These are phyloP conservation scores for Drosophila limbata DNA, from an alignment of 2,888 invertebrate genomes.

Conservation along the genomic window DNA sequence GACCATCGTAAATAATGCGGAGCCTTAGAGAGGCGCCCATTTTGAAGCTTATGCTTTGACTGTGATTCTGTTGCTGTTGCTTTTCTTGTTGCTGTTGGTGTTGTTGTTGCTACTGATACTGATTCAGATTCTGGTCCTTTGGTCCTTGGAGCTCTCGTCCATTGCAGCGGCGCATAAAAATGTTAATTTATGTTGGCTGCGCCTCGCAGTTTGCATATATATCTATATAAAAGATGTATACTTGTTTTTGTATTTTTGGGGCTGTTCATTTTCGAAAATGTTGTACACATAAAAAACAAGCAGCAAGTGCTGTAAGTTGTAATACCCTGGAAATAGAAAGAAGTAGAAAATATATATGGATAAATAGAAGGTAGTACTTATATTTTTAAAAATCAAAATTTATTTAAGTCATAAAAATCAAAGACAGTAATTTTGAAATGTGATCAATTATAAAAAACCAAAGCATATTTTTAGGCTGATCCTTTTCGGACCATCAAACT, in stretches of 20 bases:
- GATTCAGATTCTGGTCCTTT: constrained; percentile 7
- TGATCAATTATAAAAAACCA: not conserved
- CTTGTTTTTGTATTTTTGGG: constrained; percentile 34
- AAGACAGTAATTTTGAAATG: too few species aligned
- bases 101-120: constrained; percentile 3
- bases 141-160: constrained; percentile 49
- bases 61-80: constrained; percentile 50
- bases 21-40: constrained; percentile 69
- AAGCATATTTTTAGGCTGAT: not conserved
- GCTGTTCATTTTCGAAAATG: constrained; percentile 56
- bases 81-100: constrained; percentile 8
- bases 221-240: constrained; percentile 29
- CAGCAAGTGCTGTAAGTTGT: not conserved
- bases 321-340: constrained; percentile 13
- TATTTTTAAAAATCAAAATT: too few species aligned
- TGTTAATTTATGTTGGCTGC: constrained; percentile 77
- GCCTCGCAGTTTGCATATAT: constrained; percentile 72
- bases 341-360: not conserved
- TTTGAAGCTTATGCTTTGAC: constrained; percentile 64
- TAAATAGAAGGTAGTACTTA: not conserved
- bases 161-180: constrained; percentile 78
- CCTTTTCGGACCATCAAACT: not conserved
- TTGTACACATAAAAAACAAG: constrained; percentile 33
- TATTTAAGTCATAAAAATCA: too few species aligned
- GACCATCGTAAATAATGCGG: constrained; percentile 76